phyloP scores from a whole-genome alignment of 2,888 invertebrate genomes.

The Lithophane leautieri region DNA sequence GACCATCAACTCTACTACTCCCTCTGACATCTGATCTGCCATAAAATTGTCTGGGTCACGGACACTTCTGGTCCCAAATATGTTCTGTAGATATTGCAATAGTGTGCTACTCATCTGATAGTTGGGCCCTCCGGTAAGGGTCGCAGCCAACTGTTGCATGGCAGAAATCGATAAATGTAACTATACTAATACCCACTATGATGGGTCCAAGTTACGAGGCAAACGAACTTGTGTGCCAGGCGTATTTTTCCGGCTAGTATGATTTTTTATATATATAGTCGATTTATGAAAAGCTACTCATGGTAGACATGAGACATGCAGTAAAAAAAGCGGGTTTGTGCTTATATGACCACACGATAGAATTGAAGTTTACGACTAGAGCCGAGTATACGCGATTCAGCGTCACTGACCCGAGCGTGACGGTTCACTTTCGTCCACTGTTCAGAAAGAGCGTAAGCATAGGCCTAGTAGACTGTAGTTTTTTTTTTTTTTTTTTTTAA shows the following conservation, averaged over 20 bases:
- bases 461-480: too few relatives aligned
- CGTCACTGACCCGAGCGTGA: background rate
- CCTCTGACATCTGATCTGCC: background rate
- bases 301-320: background rate
- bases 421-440: background rate
- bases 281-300: background rate
- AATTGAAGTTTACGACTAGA: background rate
- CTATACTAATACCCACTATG: background rate
- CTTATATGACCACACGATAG: background rate
- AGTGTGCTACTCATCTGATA: too few relatives aligned
- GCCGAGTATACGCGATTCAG: background rate
- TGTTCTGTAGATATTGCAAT: background rate
- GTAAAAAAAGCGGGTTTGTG: background rate
- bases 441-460: background rate
- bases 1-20: background rate
- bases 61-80: too few relatives aligned
- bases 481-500: too few relatives aligned
- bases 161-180: slow-evolving; percentile 12
- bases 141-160: slow-evolving; percentile 15
- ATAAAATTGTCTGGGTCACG: background rate
- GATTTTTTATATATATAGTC: too few relatives aligned
- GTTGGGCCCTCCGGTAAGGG: too few relatives aligned
- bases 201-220: background rate
- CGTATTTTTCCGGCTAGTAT: background rate
- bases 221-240: background rate